These are phyloP conservation scores for Baronia brevicornis DNA, from an alignment of 2,888 invertebrate species.

Conservation along the genomic window DNA sequence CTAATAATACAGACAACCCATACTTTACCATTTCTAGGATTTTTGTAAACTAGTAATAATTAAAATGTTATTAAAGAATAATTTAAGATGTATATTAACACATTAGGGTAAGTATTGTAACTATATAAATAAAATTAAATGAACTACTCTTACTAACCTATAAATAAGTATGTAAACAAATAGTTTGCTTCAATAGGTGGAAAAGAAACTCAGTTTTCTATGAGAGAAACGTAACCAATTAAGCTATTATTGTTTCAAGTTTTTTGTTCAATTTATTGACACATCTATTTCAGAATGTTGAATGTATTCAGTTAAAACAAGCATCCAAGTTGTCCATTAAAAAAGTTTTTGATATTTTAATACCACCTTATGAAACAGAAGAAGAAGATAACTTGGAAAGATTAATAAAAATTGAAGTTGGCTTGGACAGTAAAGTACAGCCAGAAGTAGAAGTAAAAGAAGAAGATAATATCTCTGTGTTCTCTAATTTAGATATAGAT, in stretches of 20 bases:
- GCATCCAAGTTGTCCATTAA: conserved; percentile 1
- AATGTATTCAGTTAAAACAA: conserved; percentile 1
- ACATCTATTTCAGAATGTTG: conserved; percentile 9
- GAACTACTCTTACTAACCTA: too few species aligned
- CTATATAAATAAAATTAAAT: too few species aligned
- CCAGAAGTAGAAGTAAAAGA: conserved; percentile 18
- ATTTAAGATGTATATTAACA: too few species aligned
- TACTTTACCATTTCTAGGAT: too few species aligned
- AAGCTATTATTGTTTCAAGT: background rate
- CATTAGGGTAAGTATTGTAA: too few species aligned
- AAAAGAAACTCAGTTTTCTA: too few species aligned
- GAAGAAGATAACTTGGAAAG: conserved; percentile 5
- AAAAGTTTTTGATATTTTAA: conserved; percentile 7
- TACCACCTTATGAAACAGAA: background rate
- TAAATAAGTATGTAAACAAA: too few species aligned
- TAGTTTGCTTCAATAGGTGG: too few species aligned
- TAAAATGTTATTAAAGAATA: too few species aligned
- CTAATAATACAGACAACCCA: too few species aligned
- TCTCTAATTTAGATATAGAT: conserved; percentile 21
- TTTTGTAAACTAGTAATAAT: too few species aligned
- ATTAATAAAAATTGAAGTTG: conserved; percentile 12
- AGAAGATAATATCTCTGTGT: conserved; percentile 11
- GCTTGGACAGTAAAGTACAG: conserved; percentile 4
- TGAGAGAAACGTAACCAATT: background rate
- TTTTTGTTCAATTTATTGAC: too few species aligned